Evolutionary conservation across 2,888 invertebrate species (phyloP), one percentile per base, ranked within the genome.

Genomic region (Drosophila atroscutellata): DNA sequence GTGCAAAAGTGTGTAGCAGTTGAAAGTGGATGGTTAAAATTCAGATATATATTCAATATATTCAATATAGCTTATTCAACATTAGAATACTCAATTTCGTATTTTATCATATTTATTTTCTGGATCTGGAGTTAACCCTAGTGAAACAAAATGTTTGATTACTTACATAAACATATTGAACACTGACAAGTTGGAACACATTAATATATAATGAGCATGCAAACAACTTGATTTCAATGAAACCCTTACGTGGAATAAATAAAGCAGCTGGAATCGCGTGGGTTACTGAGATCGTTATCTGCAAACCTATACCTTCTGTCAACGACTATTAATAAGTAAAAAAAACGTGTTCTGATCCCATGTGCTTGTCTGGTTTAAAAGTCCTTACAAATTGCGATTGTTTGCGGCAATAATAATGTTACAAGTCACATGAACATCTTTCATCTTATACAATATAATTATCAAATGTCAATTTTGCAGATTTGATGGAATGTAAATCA

Each of bases 321-420:
- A 20, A 5, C 20, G 2, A 7, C 6, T 7, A 13, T 45, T 45
- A 20, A 45, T 20, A 45, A 20, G 13, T 2, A 24, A 20, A 42
- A 30, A 30, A 30, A 30, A 7, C 13, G 1, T 13, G 20, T 20
- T 45, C 7, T 13, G 13, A 20, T 20, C 13, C 3, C 20, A 20
- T 45, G 2, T 4, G 0, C 1, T 39, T 39, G n/a, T 9, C 0
- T 4, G 4, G 9, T 2, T n/a, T 39, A 9, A 2, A 37, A 37
- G 37, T 9, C 3, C 4, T 39, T n/a, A 1, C 39, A n/a, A n/a
- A 39, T n/a, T 37, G 8, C 15, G 2, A 6, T 36, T 15, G 2
- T 15, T 36, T 15, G 36, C 37, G n/a, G n/a, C 3, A 3, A 9
- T 4, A 39, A 39, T n/a, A n/a, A 39, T n/a, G 4, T 9, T 9